Evolutionary conservation across 2,888 invertebrate genomes (phyloP).

Genomic region (Dicyrtoma fusca): DNA sequence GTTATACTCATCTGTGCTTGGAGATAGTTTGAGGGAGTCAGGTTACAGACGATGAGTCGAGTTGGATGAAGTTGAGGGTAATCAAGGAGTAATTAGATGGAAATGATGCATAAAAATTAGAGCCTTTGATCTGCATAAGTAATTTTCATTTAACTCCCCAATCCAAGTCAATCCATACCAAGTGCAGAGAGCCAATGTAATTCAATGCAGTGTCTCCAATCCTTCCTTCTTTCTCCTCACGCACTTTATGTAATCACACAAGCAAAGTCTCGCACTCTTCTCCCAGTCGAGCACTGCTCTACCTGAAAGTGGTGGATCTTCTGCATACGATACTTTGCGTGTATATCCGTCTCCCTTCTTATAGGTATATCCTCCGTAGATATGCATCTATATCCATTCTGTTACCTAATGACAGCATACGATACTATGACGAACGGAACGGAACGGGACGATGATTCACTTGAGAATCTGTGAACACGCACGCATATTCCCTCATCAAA

Average conservation of each 20-base stretch:
- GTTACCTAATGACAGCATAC: too few species aligned
- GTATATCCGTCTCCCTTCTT: not conserved
- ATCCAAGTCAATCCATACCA: not conserved
- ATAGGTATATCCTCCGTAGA: not conserved
- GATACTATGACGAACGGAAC: not conserved
- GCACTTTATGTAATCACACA: slow-evolving; percentile 5
- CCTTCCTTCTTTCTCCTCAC: slow-evolving; percentile 8
- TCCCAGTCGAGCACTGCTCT: not conserved
- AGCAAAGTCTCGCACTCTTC: slow-evolving; percentile 8
- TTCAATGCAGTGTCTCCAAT: slow-evolving; percentile 5
- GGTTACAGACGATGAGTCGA: not conserved
- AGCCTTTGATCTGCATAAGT: slow-evolving; percentile 39
- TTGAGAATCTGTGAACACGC: slow-evolving; percentile 3
- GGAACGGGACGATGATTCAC: too few species aligned
- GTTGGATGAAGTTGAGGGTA: not conserved
- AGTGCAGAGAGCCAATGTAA: slow-evolving; percentile 1
- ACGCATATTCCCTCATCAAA: slow-evolving; percentile 14
- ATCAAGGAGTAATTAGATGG: slow-evolving; percentile 55
- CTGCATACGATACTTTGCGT: not conserved
- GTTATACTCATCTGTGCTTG: too few species aligned
- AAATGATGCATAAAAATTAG: slow-evolving; percentile 54
- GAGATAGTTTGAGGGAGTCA: too few species aligned
- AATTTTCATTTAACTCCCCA: slow-evolving; percentile 20
- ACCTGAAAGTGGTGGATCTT: too few species aligned
- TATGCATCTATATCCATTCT: too few species aligned